A percentile compares a stretch with the other conserved stretches of the same genome.
Conservation (phyloP, 2,797 vertebrate species). For the Triplophysa bombifrons region DNA sequence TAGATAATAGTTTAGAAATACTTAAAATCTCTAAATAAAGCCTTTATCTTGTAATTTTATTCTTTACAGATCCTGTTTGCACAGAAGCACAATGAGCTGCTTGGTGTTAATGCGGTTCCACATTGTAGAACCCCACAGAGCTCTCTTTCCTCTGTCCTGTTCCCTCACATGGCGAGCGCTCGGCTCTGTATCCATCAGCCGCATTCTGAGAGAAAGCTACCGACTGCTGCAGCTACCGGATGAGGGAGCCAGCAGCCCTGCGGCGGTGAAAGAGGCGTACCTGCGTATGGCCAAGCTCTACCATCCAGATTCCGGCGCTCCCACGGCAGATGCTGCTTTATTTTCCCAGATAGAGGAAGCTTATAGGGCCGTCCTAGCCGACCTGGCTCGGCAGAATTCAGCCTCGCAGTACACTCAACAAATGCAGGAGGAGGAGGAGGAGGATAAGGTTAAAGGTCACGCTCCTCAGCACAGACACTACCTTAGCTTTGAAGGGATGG, state of each 20-base stretch:
- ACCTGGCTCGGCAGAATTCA: constrained; percentile 63
- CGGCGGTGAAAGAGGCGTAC: constrained; percentile 85
- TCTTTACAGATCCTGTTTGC: constrained; percentile 11
- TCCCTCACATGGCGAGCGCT: constrained; percentile 53
- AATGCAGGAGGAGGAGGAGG: constrained; percentile 72
- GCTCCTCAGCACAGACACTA: constrained; percentile 91
- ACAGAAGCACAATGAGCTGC: constrained; percentile 65
- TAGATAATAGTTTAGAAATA: too few relatives aligned
- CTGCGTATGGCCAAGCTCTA: constrained; percentile 86
- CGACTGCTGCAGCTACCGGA: constrained; percentile 82
- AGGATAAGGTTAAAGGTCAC: constrained; percentile 71
- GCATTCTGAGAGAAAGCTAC: constrained; percentile 79
- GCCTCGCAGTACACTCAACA: constrained; percentile 24
- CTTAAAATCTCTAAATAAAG: too few relatives aligned
- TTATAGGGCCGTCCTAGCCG: constrained; percentile 81
- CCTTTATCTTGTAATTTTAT: constrained; percentile 5
- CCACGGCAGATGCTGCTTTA: constrained; percentile 74
- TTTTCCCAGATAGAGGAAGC: constrained; percentile 88
- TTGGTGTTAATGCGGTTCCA: constrained; percentile 57
- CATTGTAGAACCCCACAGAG: constrained; percentile 39
- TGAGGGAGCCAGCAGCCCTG: constrained; percentile 73
- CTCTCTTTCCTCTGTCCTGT: constrained; percentile 51
- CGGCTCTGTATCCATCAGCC: constrained; percentile 59
- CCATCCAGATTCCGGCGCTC: constrained; percentile 86
- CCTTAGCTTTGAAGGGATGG: constrained; percentile 90